These are phyloP conservation scores for Eumaeus atala DNA, from an alignment of 1,140 invertebrate species.

Conservation along the genomic window DNA sequence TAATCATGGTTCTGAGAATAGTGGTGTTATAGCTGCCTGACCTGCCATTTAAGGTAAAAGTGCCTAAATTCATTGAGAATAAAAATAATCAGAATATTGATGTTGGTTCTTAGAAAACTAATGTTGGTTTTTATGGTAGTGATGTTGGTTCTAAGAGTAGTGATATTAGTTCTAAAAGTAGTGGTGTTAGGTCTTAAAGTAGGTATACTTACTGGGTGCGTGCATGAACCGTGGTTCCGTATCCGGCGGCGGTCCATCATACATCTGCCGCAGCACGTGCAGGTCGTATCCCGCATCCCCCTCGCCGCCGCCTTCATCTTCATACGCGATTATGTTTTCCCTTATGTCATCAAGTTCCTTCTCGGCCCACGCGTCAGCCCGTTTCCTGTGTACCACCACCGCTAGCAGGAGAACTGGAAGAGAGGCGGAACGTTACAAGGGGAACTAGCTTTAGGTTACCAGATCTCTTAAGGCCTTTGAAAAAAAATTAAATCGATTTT, in stretches of 20 bases:
- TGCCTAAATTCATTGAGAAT: no score
- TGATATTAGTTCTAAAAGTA: no score
- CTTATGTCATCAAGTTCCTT: constrained; percentile 97
- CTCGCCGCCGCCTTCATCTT: constrained; percentile 97
- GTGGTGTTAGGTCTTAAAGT: no score
- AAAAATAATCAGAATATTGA: no score
- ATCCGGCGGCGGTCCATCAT: constrained; percentile 77
- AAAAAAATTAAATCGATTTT: no score
- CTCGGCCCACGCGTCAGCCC: constrained; percentile 88
- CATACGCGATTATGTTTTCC: constrained; percentile 97
- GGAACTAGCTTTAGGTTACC: no score
- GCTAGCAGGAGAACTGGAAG: constrained; percentile 86
- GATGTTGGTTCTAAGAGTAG: no score
- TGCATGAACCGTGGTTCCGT: constrained; percentile 56
- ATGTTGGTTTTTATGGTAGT: no score
- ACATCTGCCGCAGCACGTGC: constrained; percentile 85
- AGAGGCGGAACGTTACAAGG: constrained; percentile 5
- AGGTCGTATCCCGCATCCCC: constrained; percentile 96
- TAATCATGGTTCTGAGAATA: not conserved
- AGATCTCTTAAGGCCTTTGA: no score
- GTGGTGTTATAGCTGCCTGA: no score
- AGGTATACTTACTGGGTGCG: constrained; percentile 44
- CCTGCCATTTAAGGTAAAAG: no score
- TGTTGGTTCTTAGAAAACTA: no score
- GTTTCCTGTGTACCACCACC: constrained; percentile 88